Base-by-base conservation (phyloP, 2,888 invertebrate genomes). In the Cerceris rybyensis region DNA sequence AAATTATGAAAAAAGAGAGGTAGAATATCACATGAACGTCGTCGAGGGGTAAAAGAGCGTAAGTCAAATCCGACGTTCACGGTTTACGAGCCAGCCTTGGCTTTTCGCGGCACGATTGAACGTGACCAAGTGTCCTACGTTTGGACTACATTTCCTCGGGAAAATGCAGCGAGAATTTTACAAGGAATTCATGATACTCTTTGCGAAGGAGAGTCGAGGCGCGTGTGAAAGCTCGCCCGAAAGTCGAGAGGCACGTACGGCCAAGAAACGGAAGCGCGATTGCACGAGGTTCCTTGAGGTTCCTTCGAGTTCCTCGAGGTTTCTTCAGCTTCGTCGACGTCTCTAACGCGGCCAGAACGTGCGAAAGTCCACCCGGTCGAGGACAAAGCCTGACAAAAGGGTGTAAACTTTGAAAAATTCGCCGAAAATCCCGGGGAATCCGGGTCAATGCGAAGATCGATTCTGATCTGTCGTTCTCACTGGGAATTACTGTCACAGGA, bases 221-320 rank as follows among this genome's bases (percentile, higher is more conserved):
- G 54, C 28, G 57, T n/a, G 76, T 9, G 64, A 68, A 77, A 83
- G 75, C 75, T 83, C 41, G 59, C 11, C 7, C n/a, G 58, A 46
- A 70, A 83, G 70, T 74, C 71, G n/a, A 14, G 7, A 61, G 49
- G 75, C 83, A 83, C 80, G 78, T 78, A 72, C 54, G 11, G 28
- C 49, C 28, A 8, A 17, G 41, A 69, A 42, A 59, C 63, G 57
- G 55, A 69, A 57, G 60, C 57, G 50, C 65, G 75, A 83, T 75
- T 69, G 80, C 57, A 42, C 73, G 75, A 73, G 65, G 66, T 77
- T 28, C 28, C 28, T 28, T 28, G 28, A 28, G 28, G 28, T 28
- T 28, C 28, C 28, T 28, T 4, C 28, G 28, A 4, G 28, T 28
- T 28, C 28, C 28, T 28, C 28, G 28, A 28, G 28, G 28, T 28